Base-by-base conservation (phyloP, 2,113 vertebrate genomes). In the Trematomus loennbergii region DNA sequence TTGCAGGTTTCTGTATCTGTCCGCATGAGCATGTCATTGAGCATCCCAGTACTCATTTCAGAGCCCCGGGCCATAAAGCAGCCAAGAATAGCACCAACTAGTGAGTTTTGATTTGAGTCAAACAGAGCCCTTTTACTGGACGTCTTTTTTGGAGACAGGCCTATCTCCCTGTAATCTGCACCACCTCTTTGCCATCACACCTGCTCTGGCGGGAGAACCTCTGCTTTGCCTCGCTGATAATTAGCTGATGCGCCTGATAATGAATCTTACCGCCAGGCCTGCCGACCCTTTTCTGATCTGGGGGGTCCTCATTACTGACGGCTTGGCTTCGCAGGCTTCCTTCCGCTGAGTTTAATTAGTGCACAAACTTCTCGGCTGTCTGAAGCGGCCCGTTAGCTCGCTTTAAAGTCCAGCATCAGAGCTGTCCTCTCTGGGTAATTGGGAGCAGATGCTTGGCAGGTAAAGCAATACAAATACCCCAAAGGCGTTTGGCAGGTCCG, bases 331-430 rank as follows among this genome's bases (percentile, higher is more conserved):
- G 72, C 86, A 68, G 48, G 81, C 80, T 84, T 88, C 90, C 86
- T 91, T 93, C 90, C 89, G 89, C 88, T 82, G 87, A 94, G 89
- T 94, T 94, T 95, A 95, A 95, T 95, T 95, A 94, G 93, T 83
- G 83, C 91, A 88, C 90, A 93, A 94, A 94, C 93, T 91, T 91
- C 86, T 88, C 85, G 78, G 66, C 83, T 85, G 88, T 92, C 93
- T 92, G 92, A 92, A 94, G 92, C 81, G 71, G 88, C 82, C 85
- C 63, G 81, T 90, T 91, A 89, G 84, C 86, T 82, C 57, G 82
- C 88, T 93, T 92, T 88, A 89, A 90, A 91, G 93, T 89, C 89
- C 90, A 57, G 90, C 86, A 91, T 92, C 90, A 93, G 89, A 89
- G 84, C 87, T 83, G 72, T 90, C 88, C 90, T 88, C 92, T 92